These are phyloP conservation scores for Papilio demoleus DNA, from an alignment of 2,888 invertebrate genomes.

Conservation along the genomic window DNA sequence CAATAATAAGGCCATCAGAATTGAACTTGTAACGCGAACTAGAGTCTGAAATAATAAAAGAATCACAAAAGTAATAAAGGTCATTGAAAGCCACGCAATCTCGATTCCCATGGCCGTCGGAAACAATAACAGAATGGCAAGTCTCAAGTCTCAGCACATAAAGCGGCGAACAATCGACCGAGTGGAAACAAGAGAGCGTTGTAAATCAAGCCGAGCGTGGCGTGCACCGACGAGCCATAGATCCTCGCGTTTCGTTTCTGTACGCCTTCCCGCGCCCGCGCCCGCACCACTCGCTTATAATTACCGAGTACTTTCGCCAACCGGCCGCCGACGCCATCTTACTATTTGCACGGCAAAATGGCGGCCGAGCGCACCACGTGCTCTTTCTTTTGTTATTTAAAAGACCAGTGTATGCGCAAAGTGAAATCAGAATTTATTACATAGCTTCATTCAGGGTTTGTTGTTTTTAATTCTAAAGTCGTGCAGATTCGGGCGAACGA, in stretches of 20 bases:
- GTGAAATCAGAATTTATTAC: constrained; percentile 42
- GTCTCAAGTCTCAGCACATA: constrained; percentile 67
- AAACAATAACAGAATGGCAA: constrained; percentile 75
- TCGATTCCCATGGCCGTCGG: constrained; percentile 72
- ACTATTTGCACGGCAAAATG: constrained; percentile 82
- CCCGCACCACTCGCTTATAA: constrained; percentile 71
- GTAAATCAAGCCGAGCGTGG: constrained; percentile 81
- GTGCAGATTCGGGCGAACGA: constrained; percentile 56
- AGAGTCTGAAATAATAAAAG: constrained; percentile 52
- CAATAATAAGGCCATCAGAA: constrained; percentile 25
- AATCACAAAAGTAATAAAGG: constrained; percentile 61
- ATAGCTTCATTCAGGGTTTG: constrained; percentile 35
- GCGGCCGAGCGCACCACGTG: constrained; percentile 73
- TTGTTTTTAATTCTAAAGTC: constrained; percentile 44
- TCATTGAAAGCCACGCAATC: constrained; percentile 63
- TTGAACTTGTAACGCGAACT: constrained; percentile 60
- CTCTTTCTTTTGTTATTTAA: constrained; percentile 72
- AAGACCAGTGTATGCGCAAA: constrained; percentile 55
- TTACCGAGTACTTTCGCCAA: constrained; percentile 82
- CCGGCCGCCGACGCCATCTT: constrained; percentile 78
- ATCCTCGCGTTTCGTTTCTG: constrained; percentile 72
- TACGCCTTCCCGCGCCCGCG: constrained; percentile 64
- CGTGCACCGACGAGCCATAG: constrained; percentile 76
- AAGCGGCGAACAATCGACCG: constrained; percentile 76
- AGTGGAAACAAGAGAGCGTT: constrained; percentile 78